Percentiles rank a stretch among this genome's conserved stretches.
phyloP scores from a whole-genome alignment of 2,113 vertebrate species.

The Carettochelys insculpta region DNA sequence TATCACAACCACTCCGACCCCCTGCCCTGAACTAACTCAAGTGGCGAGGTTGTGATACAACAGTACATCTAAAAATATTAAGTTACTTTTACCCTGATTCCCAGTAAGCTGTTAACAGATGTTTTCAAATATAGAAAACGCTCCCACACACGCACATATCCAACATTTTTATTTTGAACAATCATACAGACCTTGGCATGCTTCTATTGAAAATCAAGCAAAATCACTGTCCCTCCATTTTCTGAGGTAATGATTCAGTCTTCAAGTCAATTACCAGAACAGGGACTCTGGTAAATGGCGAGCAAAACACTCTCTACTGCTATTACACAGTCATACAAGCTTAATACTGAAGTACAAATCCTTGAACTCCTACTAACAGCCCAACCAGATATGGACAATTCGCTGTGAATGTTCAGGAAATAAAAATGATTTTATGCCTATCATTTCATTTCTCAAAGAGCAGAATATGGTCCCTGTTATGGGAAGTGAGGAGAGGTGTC shows the following conservation, averaged over 20 bases:
- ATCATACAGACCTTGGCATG: not conserved
- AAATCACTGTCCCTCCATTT: not conserved
- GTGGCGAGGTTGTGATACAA: too few species aligned
- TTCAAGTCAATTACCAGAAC: not conserved
- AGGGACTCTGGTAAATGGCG: not conserved
- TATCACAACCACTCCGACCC: too few species aligned
- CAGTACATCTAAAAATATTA: too few species aligned
- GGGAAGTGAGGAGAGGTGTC: not conserved
- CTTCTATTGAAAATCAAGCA: not conserved
- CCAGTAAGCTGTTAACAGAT: not conserved
- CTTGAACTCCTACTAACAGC: not conserved
- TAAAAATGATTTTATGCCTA: not conserved
- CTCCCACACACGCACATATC: not conserved
- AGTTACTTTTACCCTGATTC: too few species aligned
- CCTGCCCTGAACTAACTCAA: too few species aligned
- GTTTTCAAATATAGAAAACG: not conserved
- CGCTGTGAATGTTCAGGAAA: not conserved
- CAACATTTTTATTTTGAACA: not conserved
- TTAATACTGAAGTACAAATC: not conserved
- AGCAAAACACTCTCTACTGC: not conserved
- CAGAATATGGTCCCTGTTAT: not conserved
- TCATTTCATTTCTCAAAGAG: not conserved
- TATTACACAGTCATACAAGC: not conserved
- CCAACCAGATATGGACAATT: not conserved
- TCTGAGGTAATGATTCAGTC: not conserved